These are phyloP conservation scores for Neopipo cinnamomea DNA, from an alignment of 2,113 vertebrate species.

Conservation along the genomic window DNA sequence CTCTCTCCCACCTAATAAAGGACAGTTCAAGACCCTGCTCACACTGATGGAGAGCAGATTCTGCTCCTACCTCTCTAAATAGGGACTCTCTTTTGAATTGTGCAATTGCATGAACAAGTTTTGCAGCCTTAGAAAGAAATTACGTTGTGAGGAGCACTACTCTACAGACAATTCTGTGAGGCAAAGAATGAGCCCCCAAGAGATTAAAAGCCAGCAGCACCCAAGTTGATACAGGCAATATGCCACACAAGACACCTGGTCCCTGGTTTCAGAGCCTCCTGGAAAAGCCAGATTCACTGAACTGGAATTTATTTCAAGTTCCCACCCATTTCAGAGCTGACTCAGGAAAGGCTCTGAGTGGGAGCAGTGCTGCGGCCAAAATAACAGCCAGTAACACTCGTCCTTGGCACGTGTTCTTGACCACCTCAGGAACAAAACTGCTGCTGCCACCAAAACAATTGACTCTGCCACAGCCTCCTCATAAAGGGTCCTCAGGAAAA, in stretches of 20 bases:
- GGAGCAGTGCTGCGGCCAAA: not conserved
- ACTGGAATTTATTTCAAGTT: not conserved
- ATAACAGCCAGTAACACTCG: not conserved
- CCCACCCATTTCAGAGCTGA: not conserved
- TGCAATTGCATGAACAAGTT: not conserved
- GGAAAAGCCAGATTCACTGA: not conserved
- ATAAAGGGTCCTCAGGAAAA: not conserved
- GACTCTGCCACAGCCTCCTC: not conserved
- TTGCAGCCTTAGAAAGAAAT: not conserved
- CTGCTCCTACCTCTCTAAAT: not conserved
- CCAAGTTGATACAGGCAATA: not conserved
- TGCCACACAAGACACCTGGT: not conserved
- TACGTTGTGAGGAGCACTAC: not conserved
- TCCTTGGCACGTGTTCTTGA: not conserved
- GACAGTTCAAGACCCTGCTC: not conserved
- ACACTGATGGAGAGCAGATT: not conserved
- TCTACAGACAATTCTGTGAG: not conserved
- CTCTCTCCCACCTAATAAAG: not conserved
- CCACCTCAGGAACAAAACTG: not conserved
- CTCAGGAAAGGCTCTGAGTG: not conserved
- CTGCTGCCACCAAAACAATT: not conserved
- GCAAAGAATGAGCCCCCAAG: not conserved
- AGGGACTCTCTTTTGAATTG: not conserved
- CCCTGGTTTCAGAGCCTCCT: not conserved
- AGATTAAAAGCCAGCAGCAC: not conserved